These are phyloP conservation scores for Corapipo altera DNA, from an alignment of 2,113 vertebrate genomes.

Conservation along the genomic window DNA sequence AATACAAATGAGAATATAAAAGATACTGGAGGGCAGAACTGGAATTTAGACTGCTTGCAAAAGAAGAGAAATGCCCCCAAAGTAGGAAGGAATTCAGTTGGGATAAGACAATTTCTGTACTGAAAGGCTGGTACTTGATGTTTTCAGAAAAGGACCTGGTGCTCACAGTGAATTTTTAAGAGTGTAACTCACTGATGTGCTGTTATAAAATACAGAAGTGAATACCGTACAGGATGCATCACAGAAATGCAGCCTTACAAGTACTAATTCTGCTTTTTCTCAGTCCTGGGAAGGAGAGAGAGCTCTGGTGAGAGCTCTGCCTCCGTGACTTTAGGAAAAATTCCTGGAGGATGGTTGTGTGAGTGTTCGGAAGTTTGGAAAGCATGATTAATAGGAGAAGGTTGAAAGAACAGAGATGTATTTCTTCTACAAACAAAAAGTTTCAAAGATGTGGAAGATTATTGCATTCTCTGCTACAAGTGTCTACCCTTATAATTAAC, in stretches of 20 bases:
- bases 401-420: background rate
- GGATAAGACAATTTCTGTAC: background rate
- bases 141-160: background rate
- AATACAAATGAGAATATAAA: background rate
- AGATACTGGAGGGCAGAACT: background rate
- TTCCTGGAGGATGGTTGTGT: background rate
- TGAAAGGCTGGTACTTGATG: background rate
- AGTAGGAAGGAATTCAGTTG: background rate
- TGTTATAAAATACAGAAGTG: background rate
- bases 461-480: background rate
- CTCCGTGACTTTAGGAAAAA: background rate
- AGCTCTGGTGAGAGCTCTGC: background rate
- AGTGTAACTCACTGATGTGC: background rate
- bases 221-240: background rate
- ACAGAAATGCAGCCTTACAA: background rate
- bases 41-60: background rate
- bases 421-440: background rate
- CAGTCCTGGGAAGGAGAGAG: background rate
- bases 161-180: background rate
- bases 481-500: background rate
- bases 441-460: background rate
- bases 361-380: background rate
- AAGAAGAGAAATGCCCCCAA: background rate
- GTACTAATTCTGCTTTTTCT: background rate
- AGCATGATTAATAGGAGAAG: background rate